Evolutionary conservation across 2,113 vertebrate genomes (phyloP).

Genomic region (Triplophysa siluroides): DNA sequence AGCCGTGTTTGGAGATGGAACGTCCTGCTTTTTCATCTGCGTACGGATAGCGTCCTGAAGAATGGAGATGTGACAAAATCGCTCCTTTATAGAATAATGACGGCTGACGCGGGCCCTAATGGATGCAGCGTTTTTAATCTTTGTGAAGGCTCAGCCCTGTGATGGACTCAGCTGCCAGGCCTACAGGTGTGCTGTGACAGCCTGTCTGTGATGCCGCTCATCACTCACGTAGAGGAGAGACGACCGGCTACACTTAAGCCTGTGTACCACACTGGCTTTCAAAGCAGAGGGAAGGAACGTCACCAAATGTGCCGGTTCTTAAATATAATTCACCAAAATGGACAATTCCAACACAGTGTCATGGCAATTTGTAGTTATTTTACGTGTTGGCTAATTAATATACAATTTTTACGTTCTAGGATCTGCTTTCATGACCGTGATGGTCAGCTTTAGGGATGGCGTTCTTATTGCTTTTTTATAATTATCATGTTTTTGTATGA

Average conservation of each 20-base stretch:
- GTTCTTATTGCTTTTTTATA: too few relatives aligned
- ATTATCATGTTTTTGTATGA: too few relatives aligned
- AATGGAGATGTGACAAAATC: conserved; percentile 79
- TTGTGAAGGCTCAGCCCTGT: conserved; percentile 28
- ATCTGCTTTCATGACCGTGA: too few relatives aligned
- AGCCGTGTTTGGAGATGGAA: conserved; percentile 74
- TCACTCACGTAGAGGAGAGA: conserved; percentile 46
- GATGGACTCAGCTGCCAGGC: conserved; percentile 59
- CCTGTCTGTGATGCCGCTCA: conserved; percentile 48
- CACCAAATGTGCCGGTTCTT: not conserved
- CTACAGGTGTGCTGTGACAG: conserved; percentile 68
- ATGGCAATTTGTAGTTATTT: not conserved
- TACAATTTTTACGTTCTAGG: too few relatives aligned
- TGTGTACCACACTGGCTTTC: not conserved
- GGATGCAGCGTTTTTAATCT: conserved; percentile 73
- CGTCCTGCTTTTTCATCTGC: conserved; percentile 73
- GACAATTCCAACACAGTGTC: not conserved
- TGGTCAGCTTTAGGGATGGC: too few relatives aligned
- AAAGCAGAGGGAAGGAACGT: not conserved
- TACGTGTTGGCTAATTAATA: not conserved
- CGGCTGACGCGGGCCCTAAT: conserved; percentile 70
- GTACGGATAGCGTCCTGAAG: conserved; percentile 67
- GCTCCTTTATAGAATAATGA: conserved; percentile 78
- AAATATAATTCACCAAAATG: not conserved
- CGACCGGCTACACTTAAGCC: conserved; percentile 30